Conservation (phyloP, 2,797 vertebrate genomes). For the Gallirallus australis region DNA sequence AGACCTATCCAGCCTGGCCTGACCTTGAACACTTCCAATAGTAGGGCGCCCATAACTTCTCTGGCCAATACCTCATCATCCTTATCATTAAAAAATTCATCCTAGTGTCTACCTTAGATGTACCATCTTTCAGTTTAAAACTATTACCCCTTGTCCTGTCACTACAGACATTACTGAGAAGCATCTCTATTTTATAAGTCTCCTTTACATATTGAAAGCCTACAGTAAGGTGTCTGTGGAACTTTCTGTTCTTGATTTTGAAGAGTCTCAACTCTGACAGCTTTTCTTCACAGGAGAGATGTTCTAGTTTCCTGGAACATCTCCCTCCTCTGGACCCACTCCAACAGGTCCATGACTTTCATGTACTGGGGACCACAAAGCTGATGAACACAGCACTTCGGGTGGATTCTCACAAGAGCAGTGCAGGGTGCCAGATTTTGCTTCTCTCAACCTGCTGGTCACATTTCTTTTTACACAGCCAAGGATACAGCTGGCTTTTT, state of each 20-base stretch:
- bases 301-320: not conserved
- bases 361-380: too few relatives aligned
- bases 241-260: not conserved
- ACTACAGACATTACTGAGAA: not conserved
- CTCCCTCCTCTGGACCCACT: not conserved
- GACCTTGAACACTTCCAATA: not conserved
- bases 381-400: not conserved
- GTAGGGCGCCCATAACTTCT: not conserved
- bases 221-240: fast-evolving
- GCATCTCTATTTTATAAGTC: not conserved
- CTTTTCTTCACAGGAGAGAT: not conserved
- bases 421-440: not conserved
- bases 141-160: not conserved
- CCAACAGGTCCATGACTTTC: not conserved
- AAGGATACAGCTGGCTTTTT: not conserved
- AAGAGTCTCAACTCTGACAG: not conserved
- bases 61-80: not conserved
- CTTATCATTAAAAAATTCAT: not conserved
- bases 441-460: not conserved
- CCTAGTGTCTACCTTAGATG: not conserved
- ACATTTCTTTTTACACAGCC: not conserved
- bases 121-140: not conserved
- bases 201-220: too few relatives aligned
- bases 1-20: not conserved
- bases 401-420: fast-evolving